phyloP scores from a whole-genome alignment of 2,113 vertebrate genomes.

The Apteryx owenii region DNA sequence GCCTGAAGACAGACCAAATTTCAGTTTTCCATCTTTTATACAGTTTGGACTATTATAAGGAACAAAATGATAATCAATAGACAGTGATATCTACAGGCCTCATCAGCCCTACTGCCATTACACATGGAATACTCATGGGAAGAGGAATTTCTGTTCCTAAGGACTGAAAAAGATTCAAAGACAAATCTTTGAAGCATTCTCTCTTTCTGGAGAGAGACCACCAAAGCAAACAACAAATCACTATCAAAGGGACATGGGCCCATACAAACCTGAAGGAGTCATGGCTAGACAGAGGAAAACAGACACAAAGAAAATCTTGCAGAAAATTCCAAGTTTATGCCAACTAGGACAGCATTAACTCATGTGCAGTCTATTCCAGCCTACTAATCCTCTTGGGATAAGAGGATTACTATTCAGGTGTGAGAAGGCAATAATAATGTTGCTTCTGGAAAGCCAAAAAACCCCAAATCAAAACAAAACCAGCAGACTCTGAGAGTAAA shows the following conservation, averaged over 20 bases:
- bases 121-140: not conserved
- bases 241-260: not conserved
- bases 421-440: not conserved
- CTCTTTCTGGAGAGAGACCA: not conserved
- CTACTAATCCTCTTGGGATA: not conserved
- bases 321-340: constrained; percentile 20
- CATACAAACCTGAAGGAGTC: not conserved
- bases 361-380: not conserved
- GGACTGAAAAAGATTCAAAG: not conserved
- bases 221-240: not conserved
- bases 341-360: constrained; percentile 20
- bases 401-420: not conserved
- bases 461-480: not conserved
- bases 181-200: not conserved
- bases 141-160: not conserved
- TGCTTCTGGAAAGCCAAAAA: not conserved
- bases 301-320: not conserved
- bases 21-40: not conserved
- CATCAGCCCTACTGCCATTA: not conserved
- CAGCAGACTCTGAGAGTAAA: not conserved
- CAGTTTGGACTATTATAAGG: not conserved
- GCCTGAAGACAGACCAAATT: not conserved
- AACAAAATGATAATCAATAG: not conserved
- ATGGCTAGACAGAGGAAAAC: not conserved
- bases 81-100: not conserved